phyloP scores from a whole-genome alignment of 2,797 vertebrate genomes.

The Crocodylus rhombifer region DNA sequence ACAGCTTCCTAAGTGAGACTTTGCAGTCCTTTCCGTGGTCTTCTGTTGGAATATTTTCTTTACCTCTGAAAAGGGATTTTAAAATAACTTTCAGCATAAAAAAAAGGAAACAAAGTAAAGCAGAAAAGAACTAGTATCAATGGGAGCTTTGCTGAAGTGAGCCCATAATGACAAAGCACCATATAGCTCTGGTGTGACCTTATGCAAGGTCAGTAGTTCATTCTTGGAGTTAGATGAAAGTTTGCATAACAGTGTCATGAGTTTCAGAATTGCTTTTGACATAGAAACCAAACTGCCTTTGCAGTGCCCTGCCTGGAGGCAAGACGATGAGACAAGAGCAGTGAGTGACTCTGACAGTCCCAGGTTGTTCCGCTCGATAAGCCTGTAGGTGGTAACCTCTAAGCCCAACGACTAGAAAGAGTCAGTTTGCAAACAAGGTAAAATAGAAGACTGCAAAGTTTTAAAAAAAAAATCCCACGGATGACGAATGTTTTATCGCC shows the following conservation, averaged over 20 bases:
- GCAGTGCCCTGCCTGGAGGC: neutral
- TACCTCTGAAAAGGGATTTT: neutral
- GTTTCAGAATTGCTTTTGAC: neutral
- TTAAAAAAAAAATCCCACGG: rapidly evolving
- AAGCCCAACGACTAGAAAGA: neutral
- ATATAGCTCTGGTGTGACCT: neutral
- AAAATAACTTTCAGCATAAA: neutral
- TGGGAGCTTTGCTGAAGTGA: neutral
- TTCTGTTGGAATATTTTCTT: neutral
- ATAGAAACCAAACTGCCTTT: neutral
- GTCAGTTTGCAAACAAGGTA: neutral
- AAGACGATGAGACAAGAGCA: neutral
- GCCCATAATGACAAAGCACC: rapidly evolving
- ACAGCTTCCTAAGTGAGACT: neutral
- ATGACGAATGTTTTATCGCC: neutral
- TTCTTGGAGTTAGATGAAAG: neutral
- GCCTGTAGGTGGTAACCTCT: neutral
- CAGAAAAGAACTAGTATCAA: neutral
- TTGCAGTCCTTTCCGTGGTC: neutral
- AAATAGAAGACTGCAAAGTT: rapidly evolving
- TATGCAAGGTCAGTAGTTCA: neutral
- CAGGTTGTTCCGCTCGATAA: neutral
- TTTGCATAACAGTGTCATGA: neutral
- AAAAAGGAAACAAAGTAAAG: neutral
- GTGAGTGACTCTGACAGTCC: neutral